Conservation (phyloP, 2,797 vertebrate species). For the Spizella passerina region DNA sequence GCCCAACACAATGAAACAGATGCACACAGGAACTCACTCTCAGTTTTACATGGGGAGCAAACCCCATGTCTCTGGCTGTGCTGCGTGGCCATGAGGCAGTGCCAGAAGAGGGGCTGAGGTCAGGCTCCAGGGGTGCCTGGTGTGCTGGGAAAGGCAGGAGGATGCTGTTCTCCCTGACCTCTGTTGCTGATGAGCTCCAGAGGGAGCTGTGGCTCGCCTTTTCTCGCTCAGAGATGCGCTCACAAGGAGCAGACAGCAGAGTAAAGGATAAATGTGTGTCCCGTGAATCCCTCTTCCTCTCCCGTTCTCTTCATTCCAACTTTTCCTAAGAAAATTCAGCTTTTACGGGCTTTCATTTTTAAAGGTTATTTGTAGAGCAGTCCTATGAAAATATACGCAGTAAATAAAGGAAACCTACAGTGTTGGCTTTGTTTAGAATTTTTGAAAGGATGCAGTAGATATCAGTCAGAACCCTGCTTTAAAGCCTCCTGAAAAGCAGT, state of each 20-base stretch:
- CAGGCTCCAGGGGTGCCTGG: not conserved
- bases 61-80: not conserved
- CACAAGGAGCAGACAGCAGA: not conserved
- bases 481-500: not conserved
- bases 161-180: not conserved
- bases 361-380: not conserved
- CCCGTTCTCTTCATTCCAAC: not conserved
- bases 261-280: not conserved
- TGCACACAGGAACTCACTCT: not conserved
- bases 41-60: accelerated
- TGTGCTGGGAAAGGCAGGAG: not conserved
- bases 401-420: not conserved
- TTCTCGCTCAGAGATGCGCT: not conserved
- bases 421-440: not conserved
- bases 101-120: not conserved
- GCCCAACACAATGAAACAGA: not conserved
- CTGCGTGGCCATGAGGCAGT: accelerated
- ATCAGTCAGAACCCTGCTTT: not conserved
- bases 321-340: not conserved
- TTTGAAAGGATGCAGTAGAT: not conserved
- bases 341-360: not conserved
- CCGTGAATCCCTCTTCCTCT: not conserved
- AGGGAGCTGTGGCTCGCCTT: constrained; percentile 52
- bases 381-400: not conserved
- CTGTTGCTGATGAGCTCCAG: constrained; percentile 38